These are phyloP conservation scores for Pitta sordida DNA, from an alignment of 2,113 vertebrate genomes.

Conservation along the genomic window DNA sequence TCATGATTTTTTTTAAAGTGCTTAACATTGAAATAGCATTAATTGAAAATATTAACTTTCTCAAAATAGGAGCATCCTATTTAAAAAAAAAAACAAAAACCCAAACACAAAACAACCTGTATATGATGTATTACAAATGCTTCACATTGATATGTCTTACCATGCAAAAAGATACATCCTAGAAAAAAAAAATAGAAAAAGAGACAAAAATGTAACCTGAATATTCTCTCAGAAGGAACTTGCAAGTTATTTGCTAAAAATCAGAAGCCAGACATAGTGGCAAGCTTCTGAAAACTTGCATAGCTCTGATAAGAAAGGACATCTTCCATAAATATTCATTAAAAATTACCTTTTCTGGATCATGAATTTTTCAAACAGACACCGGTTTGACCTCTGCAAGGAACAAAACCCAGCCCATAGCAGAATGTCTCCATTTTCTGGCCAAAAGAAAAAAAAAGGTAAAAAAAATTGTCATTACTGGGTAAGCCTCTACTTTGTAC, in stretches of 20 bases:
- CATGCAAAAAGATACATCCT: not conserved
- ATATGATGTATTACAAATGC: not conserved
- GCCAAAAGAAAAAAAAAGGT: not conserved
- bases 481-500: slow-evolving; percentile 60
- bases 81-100: not conserved
- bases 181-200: slow-evolving; percentile 34
- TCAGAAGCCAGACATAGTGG: slow-evolving; percentile 67
- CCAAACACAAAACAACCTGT: not conserved
- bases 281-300: slow-evolving; percentile 75
- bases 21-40: not conserved
- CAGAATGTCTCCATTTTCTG: slow-evolving; percentile 59
- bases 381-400: slow-evolving; percentile 76
- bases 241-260: slow-evolving; percentile 53
- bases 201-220: slow-evolving; percentile 41
- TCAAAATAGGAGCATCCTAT: not conserved
- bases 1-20: not conserved
- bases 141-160: not conserved
- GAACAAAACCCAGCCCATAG: slow-evolving; percentile 61
- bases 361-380: slow-evolving; percentile 81
- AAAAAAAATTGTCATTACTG: slow-evolving; percentile 27
- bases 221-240: slow-evolving; percentile 52
- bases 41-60: not conserved
- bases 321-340: slow-evolving; percentile 82
- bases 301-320: slow-evolving; percentile 77
- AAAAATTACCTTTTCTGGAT: slow-evolving; percentile 83